phyloP scores from a whole-genome alignment of 2,797 vertebrate species.

The Peromyscus aztecus region DNA sequence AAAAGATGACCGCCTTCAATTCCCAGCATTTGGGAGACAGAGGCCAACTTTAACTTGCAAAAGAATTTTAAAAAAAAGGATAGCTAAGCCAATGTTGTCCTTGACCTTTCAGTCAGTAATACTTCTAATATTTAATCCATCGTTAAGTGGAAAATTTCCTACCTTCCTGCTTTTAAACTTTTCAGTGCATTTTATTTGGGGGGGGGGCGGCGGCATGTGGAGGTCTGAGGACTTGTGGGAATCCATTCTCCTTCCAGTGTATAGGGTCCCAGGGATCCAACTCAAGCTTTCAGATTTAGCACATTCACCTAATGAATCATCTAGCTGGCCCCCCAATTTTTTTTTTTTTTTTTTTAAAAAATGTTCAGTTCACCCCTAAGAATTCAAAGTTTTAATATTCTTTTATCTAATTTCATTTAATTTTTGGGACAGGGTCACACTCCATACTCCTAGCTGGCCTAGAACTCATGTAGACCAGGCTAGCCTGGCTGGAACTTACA shows the following conservation, averaged over 20 bases:
- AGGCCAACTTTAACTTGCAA: constrained; percentile 50
- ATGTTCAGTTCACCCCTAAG: not conserved
- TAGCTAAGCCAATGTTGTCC: constrained; percentile 28
- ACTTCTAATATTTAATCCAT: not conserved
- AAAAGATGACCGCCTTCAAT: not conserved
- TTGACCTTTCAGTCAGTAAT: not conserved
- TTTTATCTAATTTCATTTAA: not conserved
- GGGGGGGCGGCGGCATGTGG: no score
- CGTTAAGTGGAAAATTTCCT: constrained; percentile 1
- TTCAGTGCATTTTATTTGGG: not conserved
- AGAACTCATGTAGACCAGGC: not conserved
- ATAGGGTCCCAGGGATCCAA: not conserved
- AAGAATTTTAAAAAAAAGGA: constrained; percentile 31
- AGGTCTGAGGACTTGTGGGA: not conserved
- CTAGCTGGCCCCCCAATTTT: not conserved
- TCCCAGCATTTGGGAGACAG: not conserved
- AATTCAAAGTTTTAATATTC: constrained; percentile 56
- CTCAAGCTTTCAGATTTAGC: not conserved
- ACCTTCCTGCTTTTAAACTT: constrained; percentile 6
- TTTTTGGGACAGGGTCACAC: not conserved
- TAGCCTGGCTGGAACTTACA: not conserved
- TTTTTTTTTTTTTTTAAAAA: no score
- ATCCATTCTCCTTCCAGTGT: not conserved
- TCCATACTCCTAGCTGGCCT: not conserved
- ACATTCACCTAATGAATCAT: not conserved